These are phyloP conservation scores for Paracanthobrama guichenoti DNA, from an alignment of 2,113 vertebrate genomes.

Conservation along the genomic window DNA sequence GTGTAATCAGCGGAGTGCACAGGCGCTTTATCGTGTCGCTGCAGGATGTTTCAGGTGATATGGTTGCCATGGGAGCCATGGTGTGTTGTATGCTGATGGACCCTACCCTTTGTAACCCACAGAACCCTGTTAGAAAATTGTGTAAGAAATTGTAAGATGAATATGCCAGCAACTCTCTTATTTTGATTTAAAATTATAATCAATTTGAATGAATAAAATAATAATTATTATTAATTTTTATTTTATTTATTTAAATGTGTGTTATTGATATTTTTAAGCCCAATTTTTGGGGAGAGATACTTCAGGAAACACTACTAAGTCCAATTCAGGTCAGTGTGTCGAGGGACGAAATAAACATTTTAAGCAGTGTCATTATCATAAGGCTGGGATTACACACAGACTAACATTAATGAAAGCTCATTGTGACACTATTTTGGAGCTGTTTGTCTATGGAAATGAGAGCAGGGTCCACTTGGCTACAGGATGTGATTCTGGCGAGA, in stretches of 20 bases:
- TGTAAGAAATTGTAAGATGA: background rate
- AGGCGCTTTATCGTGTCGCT: background rate
- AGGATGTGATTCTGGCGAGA: background rate
- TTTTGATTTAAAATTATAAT: no score
- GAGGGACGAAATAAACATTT: background rate
- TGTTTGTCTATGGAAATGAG: constrained; percentile 36
- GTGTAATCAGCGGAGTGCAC: constrained; percentile 38
- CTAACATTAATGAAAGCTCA: background rate
- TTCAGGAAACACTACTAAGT: background rate
- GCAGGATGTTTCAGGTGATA: constrained; percentile 38
- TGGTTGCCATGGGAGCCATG: background rate
- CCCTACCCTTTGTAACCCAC: background rate
- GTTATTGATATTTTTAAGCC: no score
- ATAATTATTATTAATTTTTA: no score
- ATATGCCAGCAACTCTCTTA: background rate
- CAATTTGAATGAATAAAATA: no score
- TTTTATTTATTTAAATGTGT: no score
- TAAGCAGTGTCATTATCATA: background rate
- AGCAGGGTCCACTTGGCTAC: constrained; percentile 4
- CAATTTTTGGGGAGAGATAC: background rate
- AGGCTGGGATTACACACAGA: background rate
- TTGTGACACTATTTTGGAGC: background rate
- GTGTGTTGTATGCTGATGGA: constrained; percentile 24
- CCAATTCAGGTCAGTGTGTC: background rate
- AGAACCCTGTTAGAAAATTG: background rate